Conservation (phyloP, 1,140 invertebrate genomes). For the Calephelis virginiensis region DNA sequence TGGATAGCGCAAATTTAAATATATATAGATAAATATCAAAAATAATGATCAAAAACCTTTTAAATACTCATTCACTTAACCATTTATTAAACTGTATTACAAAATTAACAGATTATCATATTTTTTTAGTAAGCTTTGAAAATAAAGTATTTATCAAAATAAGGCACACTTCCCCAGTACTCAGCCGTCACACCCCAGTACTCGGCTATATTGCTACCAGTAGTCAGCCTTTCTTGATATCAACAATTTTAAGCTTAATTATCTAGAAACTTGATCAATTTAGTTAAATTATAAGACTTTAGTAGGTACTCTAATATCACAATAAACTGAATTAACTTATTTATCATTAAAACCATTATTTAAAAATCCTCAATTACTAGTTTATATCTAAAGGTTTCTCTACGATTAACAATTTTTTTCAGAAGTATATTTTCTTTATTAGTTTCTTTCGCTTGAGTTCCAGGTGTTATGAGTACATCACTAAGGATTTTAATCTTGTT, state of each 20-base stretch:
- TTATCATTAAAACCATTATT: conserved; percentile 9
- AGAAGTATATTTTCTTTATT: conserved; percentile 13
- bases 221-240: conserved; percentile 23
- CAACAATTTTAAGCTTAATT: neutral
- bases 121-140: neutral
- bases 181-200: conserved; percentile 24
- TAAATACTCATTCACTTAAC: conserved; percentile 12
- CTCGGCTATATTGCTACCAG: conserved; percentile 20
- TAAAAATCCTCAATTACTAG: conserved; percentile 21
- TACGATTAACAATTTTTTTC: conserved; percentile 17
- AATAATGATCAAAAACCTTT: conserved; percentile 17
- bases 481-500: neutral
- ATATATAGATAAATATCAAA: conserved; percentile 9
- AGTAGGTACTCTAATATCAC: conserved; percentile 15
- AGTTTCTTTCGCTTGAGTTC: neutral
- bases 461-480: neutral
- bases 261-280: neutral
- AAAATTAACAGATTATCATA: neutral
- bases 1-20: conserved; percentile 15
- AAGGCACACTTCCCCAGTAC: conserved; percentile 23
- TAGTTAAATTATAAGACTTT: conserved; percentile 12
- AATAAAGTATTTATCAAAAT: conserved; percentile 24
- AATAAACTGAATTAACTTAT: conserved; percentile 22
- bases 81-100: neutral
- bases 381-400: conserved; percentile 22